phyloP scores from a whole-genome alignment of 2,888 invertebrate species.

The Melinaea menophilus region DNA sequence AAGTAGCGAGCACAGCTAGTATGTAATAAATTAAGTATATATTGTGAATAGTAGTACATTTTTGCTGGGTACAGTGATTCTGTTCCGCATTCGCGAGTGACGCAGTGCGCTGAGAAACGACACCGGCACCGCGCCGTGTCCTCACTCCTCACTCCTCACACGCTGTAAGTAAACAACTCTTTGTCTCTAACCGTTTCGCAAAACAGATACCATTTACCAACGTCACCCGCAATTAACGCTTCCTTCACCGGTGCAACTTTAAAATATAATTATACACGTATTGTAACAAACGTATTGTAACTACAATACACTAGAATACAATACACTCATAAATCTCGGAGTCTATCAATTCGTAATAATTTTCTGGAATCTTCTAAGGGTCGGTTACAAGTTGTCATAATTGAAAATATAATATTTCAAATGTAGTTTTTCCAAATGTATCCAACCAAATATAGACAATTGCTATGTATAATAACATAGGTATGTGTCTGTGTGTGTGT shows the following conservation, averaged over 20 bases:
- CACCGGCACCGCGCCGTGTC: slow-evolving; percentile 10
- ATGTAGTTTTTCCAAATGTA: too few species aligned
- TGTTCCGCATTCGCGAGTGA: slow-evolving; percentile 28
- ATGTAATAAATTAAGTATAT: not conserved
- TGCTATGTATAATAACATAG: too few species aligned
- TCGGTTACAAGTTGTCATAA: not conserved
- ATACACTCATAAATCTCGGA: too few species aligned
- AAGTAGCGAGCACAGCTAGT: too few species aligned
- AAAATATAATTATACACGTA: not conserved
- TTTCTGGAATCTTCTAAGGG: too few species aligned
- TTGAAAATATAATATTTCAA: not conserved
- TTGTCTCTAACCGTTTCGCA: slow-evolving; percentile 43
- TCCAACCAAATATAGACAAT: too few species aligned
- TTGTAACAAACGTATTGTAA: too few species aligned
- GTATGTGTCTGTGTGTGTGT: too few species aligned
- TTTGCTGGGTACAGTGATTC: not conserved
- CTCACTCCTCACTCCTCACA: slow-evolving; percentile 14
- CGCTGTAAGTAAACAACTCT: slow-evolving; percentile 50
- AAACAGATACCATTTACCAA: slow-evolving; percentile 14
- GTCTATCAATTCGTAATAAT: too few species aligned
- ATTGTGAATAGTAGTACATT: not conserved
- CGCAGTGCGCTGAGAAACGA: slow-evolving; percentile 9
- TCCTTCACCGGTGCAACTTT: slow-evolving; percentile 14
- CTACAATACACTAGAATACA: too few species aligned
- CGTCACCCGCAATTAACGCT: slow-evolving; percentile 18